A percentile compares a stretch with the other conserved stretches of the same genome.
Evolutionary conservation across 2,113 vertebrate genomes (phyloP).

Genomic region (Lagenorhynchus albirostris): DNA sequence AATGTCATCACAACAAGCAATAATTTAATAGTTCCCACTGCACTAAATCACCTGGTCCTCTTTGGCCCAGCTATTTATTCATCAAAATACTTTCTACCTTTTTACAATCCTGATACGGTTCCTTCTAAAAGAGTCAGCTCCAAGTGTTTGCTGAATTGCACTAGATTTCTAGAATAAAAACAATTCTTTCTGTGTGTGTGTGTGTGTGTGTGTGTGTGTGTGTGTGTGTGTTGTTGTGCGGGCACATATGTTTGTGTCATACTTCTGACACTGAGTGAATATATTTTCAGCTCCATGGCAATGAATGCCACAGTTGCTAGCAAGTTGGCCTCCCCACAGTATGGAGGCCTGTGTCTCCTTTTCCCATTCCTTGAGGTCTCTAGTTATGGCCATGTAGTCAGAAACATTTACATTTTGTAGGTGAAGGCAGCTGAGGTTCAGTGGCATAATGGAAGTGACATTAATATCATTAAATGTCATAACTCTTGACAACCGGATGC

Average conservation of each 20-base stretch:
- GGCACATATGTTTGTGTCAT: fast-evolving
- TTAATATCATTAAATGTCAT: constrained; percentile 76
- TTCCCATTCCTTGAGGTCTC: constrained; percentile 22
- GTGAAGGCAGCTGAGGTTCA: constrained; percentile 59
- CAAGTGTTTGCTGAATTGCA: not conserved
- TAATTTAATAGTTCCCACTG: not conserved
- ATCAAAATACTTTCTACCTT: not conserved
- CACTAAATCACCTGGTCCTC: too few relatives aligned
- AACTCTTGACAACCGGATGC: constrained; percentile 77
- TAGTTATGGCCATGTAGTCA: constrained; percentile 59
- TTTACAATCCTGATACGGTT: not conserved
- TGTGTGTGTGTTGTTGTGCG: too few relatives aligned
- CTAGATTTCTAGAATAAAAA: not conserved
- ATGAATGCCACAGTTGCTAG: not conserved
- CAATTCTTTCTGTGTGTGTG: not conserved
- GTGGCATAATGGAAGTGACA: constrained; percentile 69
- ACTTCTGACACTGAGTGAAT: not conserved
- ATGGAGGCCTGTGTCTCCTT: not conserved
- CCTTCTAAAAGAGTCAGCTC: not conserved
- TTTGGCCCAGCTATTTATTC: too few relatives aligned
- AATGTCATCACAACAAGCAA: not conserved
- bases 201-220: too few relatives aligned
- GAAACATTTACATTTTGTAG: constrained; percentile 70
- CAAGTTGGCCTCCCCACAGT: not conserved
- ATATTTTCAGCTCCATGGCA: not conserved